Base-by-base conservation (phyloP, 1,140 invertebrate genomes). In the Cotesia vestalis region DNA sequence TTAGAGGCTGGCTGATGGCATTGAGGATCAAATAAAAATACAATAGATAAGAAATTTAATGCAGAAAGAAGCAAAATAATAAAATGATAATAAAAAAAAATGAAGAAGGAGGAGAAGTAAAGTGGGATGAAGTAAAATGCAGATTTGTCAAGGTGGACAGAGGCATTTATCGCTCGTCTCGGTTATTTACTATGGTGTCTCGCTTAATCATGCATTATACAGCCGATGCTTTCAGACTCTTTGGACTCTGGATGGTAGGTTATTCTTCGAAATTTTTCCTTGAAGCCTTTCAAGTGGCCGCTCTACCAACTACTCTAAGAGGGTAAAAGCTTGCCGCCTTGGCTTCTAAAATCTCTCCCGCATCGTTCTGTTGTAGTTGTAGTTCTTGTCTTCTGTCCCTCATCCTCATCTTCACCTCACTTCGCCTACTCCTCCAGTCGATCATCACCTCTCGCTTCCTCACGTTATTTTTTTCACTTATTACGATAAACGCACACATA, bases 171-270 rank as follows among this genome's bases (percentile, higher is more conserved):
- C 53, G 70, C 70, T 69, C 66, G 70, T 69, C 70, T 68, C 61
- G 71, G 61, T 69, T 74, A 74, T 75, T 75, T 72, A 72, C 70
- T 72, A 72, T 72, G 64, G 71, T 46, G 40, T 73, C 63, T 60
- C 61, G 74, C 64, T 67, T 75, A 75, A 75, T 75, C 73, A 72
- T 69, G 73, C 63, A 72, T 75, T 75, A 75, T 75, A 71, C 69
- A 71, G 35, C 14, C 36, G 40, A 46, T 72, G 70, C 71, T 74
- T 71, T 70, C 72, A 40, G 55, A 11, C 51, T 60, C 64, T 71
- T 69, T 69, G 40, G 71, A 78, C 71, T 73, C 64, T 27, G 14
- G 64, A 70, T 61, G 73, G 66, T 51, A 35, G 14, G 63, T 67
- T 75, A 72, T 60, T 66, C 40, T 64, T 75, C 64, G 71, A 72